Base-by-base conservation (phyloP, 2,888 invertebrate genomes). In the Torymus auratus region DNA sequence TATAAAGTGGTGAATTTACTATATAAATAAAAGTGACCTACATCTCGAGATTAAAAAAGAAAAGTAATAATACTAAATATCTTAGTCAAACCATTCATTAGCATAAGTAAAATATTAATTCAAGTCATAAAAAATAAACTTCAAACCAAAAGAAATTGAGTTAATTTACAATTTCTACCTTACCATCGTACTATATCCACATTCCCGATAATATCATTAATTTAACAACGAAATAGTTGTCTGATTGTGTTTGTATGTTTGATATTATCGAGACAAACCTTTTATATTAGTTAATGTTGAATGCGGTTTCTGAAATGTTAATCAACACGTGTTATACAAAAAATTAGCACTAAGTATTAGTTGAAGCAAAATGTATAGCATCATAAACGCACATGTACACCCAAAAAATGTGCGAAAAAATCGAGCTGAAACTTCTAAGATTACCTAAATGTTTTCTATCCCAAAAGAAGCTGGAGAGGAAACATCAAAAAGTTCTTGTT, bases 251-350 rank as follows among this genome's bases (percentile, higher is more conserved):
- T 41, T 41, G 7, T 12, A 56, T 58, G 41, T 41, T 78, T 73
- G 60, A 78, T 70, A 81, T 74, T 81, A 61, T 81, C 67, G 70
- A 78, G 67, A 64, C 58, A 71, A 81, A 81, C 74, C 72, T 80
- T 41, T 72, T 76, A 56, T 12, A 67, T 68, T 17, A 74, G 69
- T 68, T 62, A 69, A 77, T 20, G 72, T 58, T 65, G 74, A 74
- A 69, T 81, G 76, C 60, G 69, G 77, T 28, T 50, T 62, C 78
- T 82, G 78, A 82, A 82, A 79, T 79, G 68, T 79, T 73, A 79
- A 82, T 79, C 53, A 76, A 81, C 53, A 82, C 52, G 67, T 72
- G 50, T 79, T 79, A 79, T 72, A 79, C 15, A 78, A 73, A 74
- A 74, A 17, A 65, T 76, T 78, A 74, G 70, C 74, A 28, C 65